A percentile compares a stretch with the other conserved stretches of the same genome.
Evolutionary conservation across 2,113 vertebrate species (phyloP).

Genomic region (Rutilus rutilus): DNA sequence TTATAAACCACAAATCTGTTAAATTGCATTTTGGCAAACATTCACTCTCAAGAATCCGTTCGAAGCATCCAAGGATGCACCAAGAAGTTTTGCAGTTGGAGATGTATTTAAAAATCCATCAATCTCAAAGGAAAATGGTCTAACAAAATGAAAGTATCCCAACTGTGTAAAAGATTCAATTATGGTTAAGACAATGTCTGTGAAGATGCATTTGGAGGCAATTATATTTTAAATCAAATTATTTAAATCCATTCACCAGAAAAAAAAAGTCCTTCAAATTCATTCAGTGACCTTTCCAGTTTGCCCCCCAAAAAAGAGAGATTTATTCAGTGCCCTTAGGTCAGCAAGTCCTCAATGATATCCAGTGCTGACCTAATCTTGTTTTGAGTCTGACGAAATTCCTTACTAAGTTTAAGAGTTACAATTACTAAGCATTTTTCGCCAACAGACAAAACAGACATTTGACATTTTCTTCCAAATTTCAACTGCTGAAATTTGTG

Average conservation of each 20-base stretch:
- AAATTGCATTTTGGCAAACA: constrained; percentile 23
- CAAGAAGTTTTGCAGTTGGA: constrained; percentile 1
- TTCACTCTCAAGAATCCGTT: neutral
- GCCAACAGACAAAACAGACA: neutral
- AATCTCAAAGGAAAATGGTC: neutral
- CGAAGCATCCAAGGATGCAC: neutral
- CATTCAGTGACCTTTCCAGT: neutral
- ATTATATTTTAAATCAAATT: neutral
- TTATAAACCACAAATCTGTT: constrained; percentile 31
- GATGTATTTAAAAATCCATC: constrained; percentile 21
- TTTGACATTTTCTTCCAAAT: constrained; percentile 2
- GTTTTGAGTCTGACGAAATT: neutral
- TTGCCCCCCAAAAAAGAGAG: neutral
- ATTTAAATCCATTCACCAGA: neutral
- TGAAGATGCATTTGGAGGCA: neutral
- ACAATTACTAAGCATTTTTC: neutral
- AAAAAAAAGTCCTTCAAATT: neutral
- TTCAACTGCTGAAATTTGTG: neutral
- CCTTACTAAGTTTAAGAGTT: neutral
- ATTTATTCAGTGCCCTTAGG: neutral
- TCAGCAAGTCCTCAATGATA: neutral
- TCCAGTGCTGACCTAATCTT: constrained; percentile 3
- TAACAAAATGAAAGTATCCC: constrained; percentile 15
- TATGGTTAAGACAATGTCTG: neutral
- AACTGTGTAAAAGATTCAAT: constrained; percentile 21